Percentiles rank a stretch among this genome's conserved stretches.
These are phyloP conservation scores for Trissolcus brochymenae DNA, from an alignment of 2,888 invertebrate genomes.

Conservation along the genomic window DNA sequence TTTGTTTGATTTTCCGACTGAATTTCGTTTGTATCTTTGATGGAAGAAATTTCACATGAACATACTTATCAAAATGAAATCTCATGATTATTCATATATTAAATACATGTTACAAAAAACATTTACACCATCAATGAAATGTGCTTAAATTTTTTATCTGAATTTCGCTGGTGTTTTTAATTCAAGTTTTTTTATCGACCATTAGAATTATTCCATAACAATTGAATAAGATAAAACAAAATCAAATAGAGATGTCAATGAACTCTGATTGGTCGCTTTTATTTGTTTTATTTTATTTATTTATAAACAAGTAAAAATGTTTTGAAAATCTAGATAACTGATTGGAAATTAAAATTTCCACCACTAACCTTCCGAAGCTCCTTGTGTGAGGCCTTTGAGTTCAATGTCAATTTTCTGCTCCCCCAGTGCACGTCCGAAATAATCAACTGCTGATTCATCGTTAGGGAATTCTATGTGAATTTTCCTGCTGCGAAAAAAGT, in stretches of 20 bases:
- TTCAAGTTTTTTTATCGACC: too few species aligned
- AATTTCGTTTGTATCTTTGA: too few species aligned
- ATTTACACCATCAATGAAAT: too few species aligned
- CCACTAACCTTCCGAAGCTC: conserved; percentile 72
- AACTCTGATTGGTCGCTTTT: background rate
- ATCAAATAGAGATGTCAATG: too few species aligned
- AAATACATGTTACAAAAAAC: too few species aligned
- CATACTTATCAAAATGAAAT: too few species aligned
- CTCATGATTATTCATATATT: too few species aligned
- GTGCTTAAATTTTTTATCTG: too few species aligned
- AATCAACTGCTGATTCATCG: conserved; percentile 71
- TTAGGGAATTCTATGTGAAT: conserved; percentile 67
- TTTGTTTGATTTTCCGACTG: background rate
- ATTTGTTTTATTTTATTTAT: background rate
- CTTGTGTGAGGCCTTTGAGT: conserved; percentile 65
- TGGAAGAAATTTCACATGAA: too few species aligned
- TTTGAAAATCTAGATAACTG: background rate
- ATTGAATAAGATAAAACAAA: too few species aligned
- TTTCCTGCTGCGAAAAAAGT: conserved; percentile 68
- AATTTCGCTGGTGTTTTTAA: too few species aligned
- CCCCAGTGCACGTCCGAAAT: conserved; percentile 71
- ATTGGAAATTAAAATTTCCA: background rate
- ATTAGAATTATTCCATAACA: too few species aligned
- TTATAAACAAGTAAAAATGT: background rate
- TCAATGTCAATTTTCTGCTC: conserved; percentile 67